A percentile compares a stretch with the other conserved stretches of the same genome.
phyloP scores from a whole-genome alignment of 2,888 invertebrate genomes.

The Monopis laevigella region DNA sequence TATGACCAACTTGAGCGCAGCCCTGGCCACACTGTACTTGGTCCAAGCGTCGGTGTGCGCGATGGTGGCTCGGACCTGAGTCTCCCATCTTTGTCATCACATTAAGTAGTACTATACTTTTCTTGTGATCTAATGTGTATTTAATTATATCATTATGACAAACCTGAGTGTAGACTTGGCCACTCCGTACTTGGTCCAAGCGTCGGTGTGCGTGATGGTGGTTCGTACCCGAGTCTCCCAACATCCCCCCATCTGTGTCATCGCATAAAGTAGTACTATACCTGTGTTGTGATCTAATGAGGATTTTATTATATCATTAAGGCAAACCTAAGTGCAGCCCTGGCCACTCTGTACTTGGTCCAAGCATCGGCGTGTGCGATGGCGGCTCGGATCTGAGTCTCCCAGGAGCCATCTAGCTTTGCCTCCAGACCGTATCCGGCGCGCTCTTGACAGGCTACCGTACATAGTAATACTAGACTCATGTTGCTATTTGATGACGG shows the following conservation, averaged over 20 bases:
- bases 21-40: conserved; percentile 86
- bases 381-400: conserved; percentile 66
- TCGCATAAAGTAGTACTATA: no score
- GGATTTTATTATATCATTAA: no score
- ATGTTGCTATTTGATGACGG: no score
- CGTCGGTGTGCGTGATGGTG: conserved; percentile 68
- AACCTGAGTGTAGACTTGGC: conserved; percentile 87
- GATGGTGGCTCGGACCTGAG: conserved; percentile 67
- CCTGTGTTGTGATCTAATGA: no score
- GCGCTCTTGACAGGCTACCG: conserved; percentile 83
- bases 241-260: conserved; percentile 23
- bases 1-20: conserved; percentile 77
- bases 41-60: conserved; percentile 78
- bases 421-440: conserved; percentile 74
- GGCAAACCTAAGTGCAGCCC: conserved; percentile 82
- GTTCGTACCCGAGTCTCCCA: conserved; percentile 65
- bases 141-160: conserved; percentile 24
- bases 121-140: no score
- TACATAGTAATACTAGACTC: conserved; percentile 81
- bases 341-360: conserved; percentile 87
- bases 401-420: conserved; percentile 31
- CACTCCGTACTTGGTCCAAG: conserved; percentile 88
- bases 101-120: no score
- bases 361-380: conserved; percentile 73
- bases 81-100: no score